Evolutionary conservation across 2,797 vertebrate species (phyloP).

Genomic region (Eidolon dupreanum): DNA sequence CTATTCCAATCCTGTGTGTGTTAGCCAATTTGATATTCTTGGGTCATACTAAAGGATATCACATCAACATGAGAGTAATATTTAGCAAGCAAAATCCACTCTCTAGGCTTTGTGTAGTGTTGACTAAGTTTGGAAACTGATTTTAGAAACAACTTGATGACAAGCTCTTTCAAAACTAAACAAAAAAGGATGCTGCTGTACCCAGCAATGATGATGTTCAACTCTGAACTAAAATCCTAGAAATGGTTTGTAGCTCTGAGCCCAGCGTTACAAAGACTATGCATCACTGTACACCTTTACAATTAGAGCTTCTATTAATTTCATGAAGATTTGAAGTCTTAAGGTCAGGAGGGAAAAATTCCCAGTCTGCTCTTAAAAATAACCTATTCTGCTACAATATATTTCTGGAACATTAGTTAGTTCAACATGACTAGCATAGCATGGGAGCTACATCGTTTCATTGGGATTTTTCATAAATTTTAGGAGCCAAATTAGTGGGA

Average conservation of each 20-base stretch:
- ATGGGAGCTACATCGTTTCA: not conserved
- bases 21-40: constrained; percentile 93
- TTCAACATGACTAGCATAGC: not conserved
- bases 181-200: not conserved
- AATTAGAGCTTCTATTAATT: constrained; percentile 17
- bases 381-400: not conserved
- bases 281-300: constrained; percentile 45
- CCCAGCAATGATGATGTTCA: not conserved
- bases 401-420: not conserved
- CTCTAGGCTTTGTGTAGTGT: constrained; percentile 89
- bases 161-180: constrained; percentile 37
- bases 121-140: constrained; percentile 60
- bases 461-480: not conserved
- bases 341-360: constrained; percentile 25
- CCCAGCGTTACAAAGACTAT: constrained; percentile 58
- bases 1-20: constrained; percentile 92
- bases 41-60: constrained; percentile 95
- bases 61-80: constrained; percentile 94
- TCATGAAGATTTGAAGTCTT: constrained; percentile 32
- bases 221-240: constrained; percentile 55
- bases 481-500: not conserved
- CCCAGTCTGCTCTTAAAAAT: not conserved
- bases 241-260: constrained; percentile 66
- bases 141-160: constrained; percentile 1
- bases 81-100: constrained; percentile 96